phyloP scores from a whole-genome alignment of 2,888 invertebrate genomes.

The Ornithoptera alexandrae region DNA sequence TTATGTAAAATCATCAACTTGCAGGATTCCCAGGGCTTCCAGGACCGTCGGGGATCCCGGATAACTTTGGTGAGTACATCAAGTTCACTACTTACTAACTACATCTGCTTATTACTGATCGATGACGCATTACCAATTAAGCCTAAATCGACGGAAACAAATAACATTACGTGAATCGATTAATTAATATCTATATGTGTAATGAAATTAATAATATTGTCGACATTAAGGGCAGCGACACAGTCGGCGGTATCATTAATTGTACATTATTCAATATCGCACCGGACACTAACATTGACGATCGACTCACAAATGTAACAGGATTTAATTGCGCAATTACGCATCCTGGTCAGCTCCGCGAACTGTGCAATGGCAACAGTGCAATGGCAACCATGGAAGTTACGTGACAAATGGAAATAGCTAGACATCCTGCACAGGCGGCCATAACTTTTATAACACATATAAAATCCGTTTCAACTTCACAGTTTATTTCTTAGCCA shows the following conservation, averaged over 20 bases:
- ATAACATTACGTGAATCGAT: conserved; percentile 9
- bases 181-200: conserved; percentile 52
- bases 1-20: conserved; percentile 43
- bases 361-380: conserved; percentile 30
- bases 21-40: conserved; percentile 87
- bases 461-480: too few relatives aligned
- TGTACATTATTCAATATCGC: conserved; percentile 67
- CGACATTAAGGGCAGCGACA: conserved; percentile 45
- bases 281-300: conserved; percentile 64
- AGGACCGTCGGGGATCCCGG: conserved; percentile 92
- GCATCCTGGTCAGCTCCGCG: conserved; percentile 33
- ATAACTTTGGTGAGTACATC: conserved; percentile 88
- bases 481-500: too few relatives aligned
- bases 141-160: conserved; percentile 38
- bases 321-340: conserved; percentile 54
- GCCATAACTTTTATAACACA: too few relatives aligned
- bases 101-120: conserved; percentile 51
- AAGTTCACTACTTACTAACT: conserved; percentile 42
- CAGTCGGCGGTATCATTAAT: conserved; percentile 56
- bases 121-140: conserved; percentile 36
- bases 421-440: too few relatives aligned
- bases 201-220: conserved; percentile 44
- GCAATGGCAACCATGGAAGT: conserved; percentile 47
- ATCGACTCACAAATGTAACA: conserved; percentile 56
- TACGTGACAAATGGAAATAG: conserved; percentile 15